Conservation (phyloP, 2,797 vertebrate genomes). For the Sylvia borin region DNA sequence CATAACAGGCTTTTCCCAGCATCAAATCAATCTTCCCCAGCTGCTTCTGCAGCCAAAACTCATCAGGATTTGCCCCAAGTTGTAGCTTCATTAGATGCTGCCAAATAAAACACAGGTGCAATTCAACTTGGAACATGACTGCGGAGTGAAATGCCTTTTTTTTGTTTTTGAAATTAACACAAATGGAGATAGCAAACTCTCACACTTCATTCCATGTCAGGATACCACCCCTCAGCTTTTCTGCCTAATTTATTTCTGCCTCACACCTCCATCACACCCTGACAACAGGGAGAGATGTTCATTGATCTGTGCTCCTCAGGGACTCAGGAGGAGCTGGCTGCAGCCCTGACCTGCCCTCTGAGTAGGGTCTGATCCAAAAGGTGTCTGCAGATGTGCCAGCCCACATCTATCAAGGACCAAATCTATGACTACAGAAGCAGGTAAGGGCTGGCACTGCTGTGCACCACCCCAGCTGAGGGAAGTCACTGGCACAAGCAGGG, state of each 20-base stretch:
- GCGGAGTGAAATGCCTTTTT: not conserved
- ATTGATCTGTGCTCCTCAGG: rapidly evolving
- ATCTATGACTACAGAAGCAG: not conserved
- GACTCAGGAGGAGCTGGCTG: not conserved
- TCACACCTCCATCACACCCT: not conserved
- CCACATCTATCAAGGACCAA: not conserved
- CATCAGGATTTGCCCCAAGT: not conserved
- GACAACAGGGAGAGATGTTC: not conserved
- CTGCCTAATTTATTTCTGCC: not conserved
- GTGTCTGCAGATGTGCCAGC: rapidly evolving
- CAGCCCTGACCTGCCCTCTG: not conserved
- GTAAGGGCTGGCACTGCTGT: rapidly evolving
- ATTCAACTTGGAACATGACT: not conserved
- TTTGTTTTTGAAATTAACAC: not conserved
- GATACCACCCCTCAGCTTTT: not conserved
- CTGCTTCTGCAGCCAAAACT: not conserved
- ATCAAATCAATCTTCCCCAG: not conserved
- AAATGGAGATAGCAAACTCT: not conserved
- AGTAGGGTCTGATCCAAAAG: not conserved
- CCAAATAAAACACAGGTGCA: not conserved
- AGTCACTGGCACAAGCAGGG: not conserved
- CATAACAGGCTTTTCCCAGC: not conserved
- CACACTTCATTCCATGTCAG: not conserved
- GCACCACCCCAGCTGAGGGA: rapidly evolving
- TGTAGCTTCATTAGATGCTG: not conserved